These are phyloP conservation scores for Neoitamus cyanurus DNA, from an alignment of 2,888 invertebrate genomes.

Conservation along the genomic window DNA sequence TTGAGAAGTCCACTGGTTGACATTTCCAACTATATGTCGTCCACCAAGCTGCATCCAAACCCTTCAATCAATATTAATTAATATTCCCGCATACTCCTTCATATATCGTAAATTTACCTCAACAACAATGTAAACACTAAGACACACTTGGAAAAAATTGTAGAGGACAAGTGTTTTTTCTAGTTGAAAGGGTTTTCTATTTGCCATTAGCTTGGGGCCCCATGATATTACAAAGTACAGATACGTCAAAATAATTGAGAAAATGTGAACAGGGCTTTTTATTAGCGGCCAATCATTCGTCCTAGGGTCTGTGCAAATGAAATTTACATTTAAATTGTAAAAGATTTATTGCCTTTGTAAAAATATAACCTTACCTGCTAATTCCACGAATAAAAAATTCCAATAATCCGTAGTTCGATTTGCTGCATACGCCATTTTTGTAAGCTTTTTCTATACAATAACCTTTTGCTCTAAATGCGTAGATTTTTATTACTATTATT, in stretches of 20 bases:
- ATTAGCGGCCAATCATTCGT: slow-evolving; percentile 77
- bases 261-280: slow-evolving; percentile 75
- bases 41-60: slow-evolving; percentile 81
- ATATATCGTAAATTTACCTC: slow-evolving; percentile 57
- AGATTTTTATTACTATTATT: slow-evolving; percentile 1
- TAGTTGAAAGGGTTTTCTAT: slow-evolving; percentile 85
- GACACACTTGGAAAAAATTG: slow-evolving; percentile 87
- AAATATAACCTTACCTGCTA: slow-evolving; percentile 71
- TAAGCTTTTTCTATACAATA: not conserved
- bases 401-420: slow-evolving; percentile 74
- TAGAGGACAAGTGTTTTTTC: slow-evolving; percentile 83
- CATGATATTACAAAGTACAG: slow-evolving; percentile 78
- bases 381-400: slow-evolving; percentile 73
- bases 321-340: not conserved
- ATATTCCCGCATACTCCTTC: not conserved
- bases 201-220: slow-evolving; percentile 89
- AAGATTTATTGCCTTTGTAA: not conserved
- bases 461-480: not conserved
- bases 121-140: slow-evolving; percentile 82
- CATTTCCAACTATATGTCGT: slow-evolving; percentile 88
- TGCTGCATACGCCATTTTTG: slow-evolving; percentile 70
- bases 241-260: slow-evolving; percentile 75
- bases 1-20: slow-evolving; percentile 89
- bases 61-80: slow-evolving; percentile 67
- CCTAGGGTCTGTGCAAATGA: slow-evolving; percentile 69